Conservation (phyloP, 2,888 invertebrate genomes). For the Anorthoa munda region DNA sequence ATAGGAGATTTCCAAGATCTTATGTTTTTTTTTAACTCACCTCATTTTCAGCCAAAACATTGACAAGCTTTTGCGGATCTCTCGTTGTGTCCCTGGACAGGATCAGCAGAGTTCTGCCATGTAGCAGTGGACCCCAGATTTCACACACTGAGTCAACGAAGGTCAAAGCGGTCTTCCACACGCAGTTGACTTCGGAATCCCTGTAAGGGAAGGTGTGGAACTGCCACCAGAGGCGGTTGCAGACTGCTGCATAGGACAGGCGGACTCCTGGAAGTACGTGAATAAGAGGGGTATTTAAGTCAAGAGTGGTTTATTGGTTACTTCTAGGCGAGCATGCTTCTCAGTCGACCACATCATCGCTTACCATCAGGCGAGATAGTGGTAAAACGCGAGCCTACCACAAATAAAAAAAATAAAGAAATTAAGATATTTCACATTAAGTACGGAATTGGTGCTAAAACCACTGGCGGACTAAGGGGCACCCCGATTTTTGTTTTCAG, state of each 20-base stretch:
- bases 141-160: conserved; percentile 97
- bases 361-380: too few species aligned
- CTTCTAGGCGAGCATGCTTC: too few species aligned
- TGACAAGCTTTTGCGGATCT: conserved; percentile 94
- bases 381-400: too few species aligned
- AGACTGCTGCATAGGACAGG: conserved; percentile 93
- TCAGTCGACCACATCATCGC: too few species aligned
- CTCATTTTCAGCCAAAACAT: conserved; percentile 93
- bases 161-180: conserved; percentile 97
- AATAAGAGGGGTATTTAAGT: too few species aligned
- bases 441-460: not conserved
- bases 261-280: conserved; percentile 92
- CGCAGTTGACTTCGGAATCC: conserved; percentile 92
- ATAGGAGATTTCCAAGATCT: not conserved
- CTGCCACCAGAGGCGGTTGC: conserved; percentile 97
- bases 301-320: too few species aligned
- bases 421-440: not conserved
- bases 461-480: too few species aligned
- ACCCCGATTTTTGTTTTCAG: too few species aligned
- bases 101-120: conserved; percentile 93
- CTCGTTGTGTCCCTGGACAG: conserved; percentile 94
- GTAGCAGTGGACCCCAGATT: conserved; percentile 96
- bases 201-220: conserved; percentile 95
- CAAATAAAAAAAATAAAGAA: too few species aligned
- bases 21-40: conserved; percentile 78